phyloP scores from a whole-genome alignment of 2,888 invertebrate genomes.

The Pheosia tremula region DNA sequence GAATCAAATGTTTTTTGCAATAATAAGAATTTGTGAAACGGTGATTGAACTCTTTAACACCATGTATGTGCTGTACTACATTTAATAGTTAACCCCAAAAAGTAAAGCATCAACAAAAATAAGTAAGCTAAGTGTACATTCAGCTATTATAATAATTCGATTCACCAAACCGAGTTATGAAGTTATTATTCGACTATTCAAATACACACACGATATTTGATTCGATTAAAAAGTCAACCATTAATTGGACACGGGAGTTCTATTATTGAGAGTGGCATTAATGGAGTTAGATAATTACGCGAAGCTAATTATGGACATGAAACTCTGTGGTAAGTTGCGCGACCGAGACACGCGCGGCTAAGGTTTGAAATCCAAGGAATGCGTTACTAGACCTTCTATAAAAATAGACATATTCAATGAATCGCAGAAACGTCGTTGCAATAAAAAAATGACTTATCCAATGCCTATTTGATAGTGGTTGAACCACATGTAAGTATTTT shows the following conservation, averaged over 20 bases:
- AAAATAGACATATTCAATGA: too few species aligned
- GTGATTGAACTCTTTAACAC: too few species aligned
- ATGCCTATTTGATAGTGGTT: too few species aligned
- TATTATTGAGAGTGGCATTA: constrained; percentile 58
- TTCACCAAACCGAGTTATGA: constrained; percentile 33
- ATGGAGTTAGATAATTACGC: constrained; percentile 64
- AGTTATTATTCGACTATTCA: constrained; percentile 26
- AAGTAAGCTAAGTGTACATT: constrained; percentile 16
- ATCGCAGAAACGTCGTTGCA: too few species aligned
- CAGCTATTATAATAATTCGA: constrained; percentile 29
- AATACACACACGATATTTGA: constrained; percentile 34
- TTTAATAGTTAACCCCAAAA: background rate
- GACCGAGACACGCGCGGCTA: constrained; percentile 13
- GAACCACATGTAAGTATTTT: too few species aligned
- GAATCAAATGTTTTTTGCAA: too few species aligned
- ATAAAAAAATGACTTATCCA: too few species aligned
- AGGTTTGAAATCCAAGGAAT: background rate
- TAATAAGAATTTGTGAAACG: too few species aligned
- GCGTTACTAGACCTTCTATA: background rate
- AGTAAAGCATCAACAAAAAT: constrained; percentile 11
- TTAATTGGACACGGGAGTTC: constrained; percentile 57
- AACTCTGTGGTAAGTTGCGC: constrained; percentile 51
- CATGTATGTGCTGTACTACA: too few species aligned
- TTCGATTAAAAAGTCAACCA: constrained; percentile 57
- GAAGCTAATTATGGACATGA: constrained; percentile 73